Base-by-base conservation (phyloP, 2,888 invertebrate species). In the Pedicia rivosa region DNA sequence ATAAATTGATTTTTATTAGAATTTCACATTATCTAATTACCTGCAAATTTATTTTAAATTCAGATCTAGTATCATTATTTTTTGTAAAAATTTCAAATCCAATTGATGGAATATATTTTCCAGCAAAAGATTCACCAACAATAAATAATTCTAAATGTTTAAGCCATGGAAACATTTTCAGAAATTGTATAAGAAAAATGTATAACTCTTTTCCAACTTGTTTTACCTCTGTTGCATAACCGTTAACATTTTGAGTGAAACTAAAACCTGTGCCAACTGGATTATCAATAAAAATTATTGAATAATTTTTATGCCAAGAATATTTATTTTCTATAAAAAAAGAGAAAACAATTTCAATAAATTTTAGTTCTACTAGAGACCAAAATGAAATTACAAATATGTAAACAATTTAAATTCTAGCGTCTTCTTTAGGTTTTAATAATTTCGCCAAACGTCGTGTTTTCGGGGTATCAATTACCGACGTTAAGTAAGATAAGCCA, bases 191-290 rank as follows among this genome's bases (percentile, higher is more conserved):
- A 19, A 74, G 47, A 0, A 66, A 70, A 44, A 60, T 57, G 56
- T 75, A 74, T 1, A 78, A 56, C 46, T 78, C 73, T 37, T 68
- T 64, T n/a, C 67, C 69, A 17, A 69, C 74, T 53, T 70, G 70
- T 0, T 65, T 65, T 49, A 74, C 69, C 48, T 72, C 72, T 2
- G 64, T 69, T 2, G 71, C 68, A 47, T 68, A 75, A 12, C 76
- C 74, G 83, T 86, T 36, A 7, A 62, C 60, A 12, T 63, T 61
- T 39, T 66, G 63, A 0, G 76, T 75, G 48, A 72, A 76, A 49
- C 75, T 76, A 55, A 70, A 77, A 1, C 77, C 71, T 10, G 72
- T 69, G 2, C 74, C 73, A 5, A 74, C 75, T 1, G 77, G 77
- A 50, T 74, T 76, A 50, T 77, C 76, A 41, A 77, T 70, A 54